Conservation (phyloP, 2,113 vertebrate species). For the Centropus bengalensis region DNA sequence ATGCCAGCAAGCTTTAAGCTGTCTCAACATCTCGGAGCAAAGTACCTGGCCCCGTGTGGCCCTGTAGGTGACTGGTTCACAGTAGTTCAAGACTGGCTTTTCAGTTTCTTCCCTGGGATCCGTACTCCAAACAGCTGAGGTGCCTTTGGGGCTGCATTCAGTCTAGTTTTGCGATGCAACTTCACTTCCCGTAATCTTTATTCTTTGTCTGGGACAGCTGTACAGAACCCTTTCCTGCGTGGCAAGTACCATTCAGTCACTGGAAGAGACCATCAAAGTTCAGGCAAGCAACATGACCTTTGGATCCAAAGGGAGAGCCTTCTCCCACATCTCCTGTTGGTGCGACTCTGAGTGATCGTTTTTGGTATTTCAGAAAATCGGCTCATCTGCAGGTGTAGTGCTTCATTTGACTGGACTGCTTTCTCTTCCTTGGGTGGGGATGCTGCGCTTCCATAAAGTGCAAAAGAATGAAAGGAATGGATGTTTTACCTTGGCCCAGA, state of each 20-base stretch:
- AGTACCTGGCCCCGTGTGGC: background rate
- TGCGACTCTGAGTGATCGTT: background rate
- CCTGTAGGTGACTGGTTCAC: background rate
- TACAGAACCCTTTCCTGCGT: background rate
- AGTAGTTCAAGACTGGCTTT: background rate
- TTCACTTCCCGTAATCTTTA: background rate
- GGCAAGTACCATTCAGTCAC: background rate
- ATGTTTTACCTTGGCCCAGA: background rate
- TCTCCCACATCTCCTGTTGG: background rate
- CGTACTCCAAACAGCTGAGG: background rate
- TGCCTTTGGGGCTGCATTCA: background rate
- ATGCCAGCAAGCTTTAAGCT: background rate
- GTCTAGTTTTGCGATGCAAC: background rate
- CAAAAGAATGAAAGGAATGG: background rate
- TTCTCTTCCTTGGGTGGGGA: background rate
- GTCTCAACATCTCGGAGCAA: rapidly evolving
- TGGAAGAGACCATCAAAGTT: background rate
- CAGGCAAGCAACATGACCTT: background rate
- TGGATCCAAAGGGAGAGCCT: background rate
- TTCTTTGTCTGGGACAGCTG: background rate
- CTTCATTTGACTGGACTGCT: background rate
- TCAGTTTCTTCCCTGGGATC: background rate
- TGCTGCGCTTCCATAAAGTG: background rate
- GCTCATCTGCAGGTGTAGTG: background rate
- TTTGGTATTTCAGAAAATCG: background rate